Conservation (phyloP, 92 coral and sea anemone genomes). For the Diadumene lineata region DNA sequence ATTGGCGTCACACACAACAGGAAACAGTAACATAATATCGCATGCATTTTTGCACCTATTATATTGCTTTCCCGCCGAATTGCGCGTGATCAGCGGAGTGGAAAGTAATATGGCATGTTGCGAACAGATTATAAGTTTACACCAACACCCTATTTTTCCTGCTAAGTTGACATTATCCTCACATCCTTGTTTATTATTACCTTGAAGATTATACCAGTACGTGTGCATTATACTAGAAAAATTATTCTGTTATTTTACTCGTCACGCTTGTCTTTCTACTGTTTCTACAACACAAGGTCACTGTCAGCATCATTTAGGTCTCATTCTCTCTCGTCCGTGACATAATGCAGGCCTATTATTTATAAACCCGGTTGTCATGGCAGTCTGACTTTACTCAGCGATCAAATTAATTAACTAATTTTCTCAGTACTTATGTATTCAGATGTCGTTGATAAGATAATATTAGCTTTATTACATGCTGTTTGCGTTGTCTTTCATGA, state of each 20-base stretch:
- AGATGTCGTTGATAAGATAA: background rate
- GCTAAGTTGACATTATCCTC: background rate
- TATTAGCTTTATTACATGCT: too few relatives aligned
- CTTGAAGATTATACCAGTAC: background rate
- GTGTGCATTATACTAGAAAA: background rate
- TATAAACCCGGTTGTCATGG: background rate
- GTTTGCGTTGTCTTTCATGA: background rate
- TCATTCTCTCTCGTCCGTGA: slow-evolving; percentile 9
- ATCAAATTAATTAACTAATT: slow-evolving; percentile 12
- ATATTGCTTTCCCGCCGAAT: slow-evolving; percentile 28
- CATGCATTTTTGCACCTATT: slow-evolving; percentile 7
- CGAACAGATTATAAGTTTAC: background rate
- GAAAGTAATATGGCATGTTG: slow-evolving; percentile 1
- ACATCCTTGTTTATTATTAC: background rate
- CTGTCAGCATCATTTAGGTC: background rate
- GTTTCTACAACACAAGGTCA: slow-evolving; percentile 10
- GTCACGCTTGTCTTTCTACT: background rate
- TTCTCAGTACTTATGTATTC: background rate
- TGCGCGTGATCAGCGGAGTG: slow-evolving; percentile 29
- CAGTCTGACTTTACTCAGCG: background rate
- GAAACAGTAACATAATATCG: slow-evolving; percentile 18
- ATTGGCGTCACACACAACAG: slow-evolving; percentile 31
- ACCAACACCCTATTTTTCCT: background rate
- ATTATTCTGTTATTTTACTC: background rate
- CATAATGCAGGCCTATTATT: background rate